phyloP scores from a whole-genome alignment of 2,888 invertebrate genomes.

The Elaeidobius kamerunicus region DNA sequence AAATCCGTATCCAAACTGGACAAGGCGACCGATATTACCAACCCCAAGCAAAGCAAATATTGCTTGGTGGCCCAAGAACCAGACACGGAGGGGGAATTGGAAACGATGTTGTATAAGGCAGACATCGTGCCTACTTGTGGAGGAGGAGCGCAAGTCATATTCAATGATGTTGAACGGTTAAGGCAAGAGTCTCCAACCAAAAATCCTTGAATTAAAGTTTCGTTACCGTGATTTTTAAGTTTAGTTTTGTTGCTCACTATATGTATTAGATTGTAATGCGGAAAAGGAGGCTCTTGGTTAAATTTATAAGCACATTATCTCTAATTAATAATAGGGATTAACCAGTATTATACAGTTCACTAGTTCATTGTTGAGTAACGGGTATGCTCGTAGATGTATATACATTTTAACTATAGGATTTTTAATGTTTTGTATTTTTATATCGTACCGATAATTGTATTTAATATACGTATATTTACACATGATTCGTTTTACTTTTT shows the following conservation, averaged over 20 bases:
- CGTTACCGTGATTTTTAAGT: background rate
- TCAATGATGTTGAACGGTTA: slow-evolving; percentile 90
- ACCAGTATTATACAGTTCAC: too few species aligned
- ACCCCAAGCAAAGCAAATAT: slow-evolving; percentile 73
- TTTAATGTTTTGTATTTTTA: background rate
- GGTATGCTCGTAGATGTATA: background rate
- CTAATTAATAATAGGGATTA: too few species aligned
- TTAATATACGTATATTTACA: slow-evolving; percentile 11
- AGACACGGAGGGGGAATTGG: slow-evolving; percentile 88
- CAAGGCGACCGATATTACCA: slow-evolving; percentile 71
- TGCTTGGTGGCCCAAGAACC: slow-evolving; percentile 90
- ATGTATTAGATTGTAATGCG: too few species aligned
- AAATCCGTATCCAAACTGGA: slow-evolving; percentile 82
- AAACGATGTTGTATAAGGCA: slow-evolving; percentile 90
- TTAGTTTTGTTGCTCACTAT: too few species aligned
- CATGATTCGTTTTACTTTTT: too few species aligned
- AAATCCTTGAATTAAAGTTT: slow-evolving; percentile 6
- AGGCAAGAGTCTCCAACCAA: slow-evolving; percentile 73
- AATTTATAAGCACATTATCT: too few species aligned
- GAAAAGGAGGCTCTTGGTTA: too few species aligned
- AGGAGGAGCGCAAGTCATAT: slow-evolving; percentile 93
- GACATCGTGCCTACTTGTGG: slow-evolving; percentile 91
- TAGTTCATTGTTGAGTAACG: too few species aligned
- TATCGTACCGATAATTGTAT: slow-evolving; percentile 6
- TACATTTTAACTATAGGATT: slow-evolving; percentile 8